Conservation (phyloP, 2,797 vertebrate genomes). For the Oryzias sinensis region DNA sequence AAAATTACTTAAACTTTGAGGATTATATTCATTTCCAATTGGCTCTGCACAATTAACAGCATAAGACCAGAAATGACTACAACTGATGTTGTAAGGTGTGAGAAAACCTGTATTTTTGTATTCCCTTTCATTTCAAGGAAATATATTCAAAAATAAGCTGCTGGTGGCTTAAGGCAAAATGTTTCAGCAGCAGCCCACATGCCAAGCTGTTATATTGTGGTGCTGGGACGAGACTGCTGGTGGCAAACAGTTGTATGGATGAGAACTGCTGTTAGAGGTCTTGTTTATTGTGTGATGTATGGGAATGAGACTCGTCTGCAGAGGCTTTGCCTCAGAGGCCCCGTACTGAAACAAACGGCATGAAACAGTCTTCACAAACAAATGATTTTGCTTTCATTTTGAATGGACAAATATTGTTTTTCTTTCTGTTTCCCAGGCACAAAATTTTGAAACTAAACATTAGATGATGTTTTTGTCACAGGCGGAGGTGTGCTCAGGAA, state of each 20-base stretch:
- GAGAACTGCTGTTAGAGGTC: constrained; percentile 64
- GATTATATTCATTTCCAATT: constrained; percentile 22
- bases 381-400: neutral
- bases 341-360: constrained; percentile 63
- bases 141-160: constrained; percentile 48
- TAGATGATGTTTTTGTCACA: constrained; percentile 33
- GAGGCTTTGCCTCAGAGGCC: constrained; percentile 63
- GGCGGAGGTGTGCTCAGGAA: constrained; percentile 82
- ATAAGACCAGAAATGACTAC: constrained; percentile 17
- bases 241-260: constrained; percentile 65
- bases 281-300: constrained; percentile 72
- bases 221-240: constrained; percentile 66
- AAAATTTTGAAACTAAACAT: constrained; percentile 17
- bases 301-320: constrained; percentile 57
- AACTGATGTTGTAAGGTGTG: constrained; percentile 13
- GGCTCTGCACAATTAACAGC: constrained; percentile 37
- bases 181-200: constrained; percentile 42
- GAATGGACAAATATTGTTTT: too few relatives aligned
- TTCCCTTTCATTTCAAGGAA: constrained; percentile 27
- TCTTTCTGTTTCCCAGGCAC: neutral
- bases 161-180: constrained; percentile 46
- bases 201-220: constrained; percentile 61
- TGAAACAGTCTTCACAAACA: constrained; percentile 39
- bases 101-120: constrained; percentile 8
- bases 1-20: constrained; percentile 15